Conservation (phyloP, 1,140 invertebrate species). For the Drosophila nigrodunni region DNA sequence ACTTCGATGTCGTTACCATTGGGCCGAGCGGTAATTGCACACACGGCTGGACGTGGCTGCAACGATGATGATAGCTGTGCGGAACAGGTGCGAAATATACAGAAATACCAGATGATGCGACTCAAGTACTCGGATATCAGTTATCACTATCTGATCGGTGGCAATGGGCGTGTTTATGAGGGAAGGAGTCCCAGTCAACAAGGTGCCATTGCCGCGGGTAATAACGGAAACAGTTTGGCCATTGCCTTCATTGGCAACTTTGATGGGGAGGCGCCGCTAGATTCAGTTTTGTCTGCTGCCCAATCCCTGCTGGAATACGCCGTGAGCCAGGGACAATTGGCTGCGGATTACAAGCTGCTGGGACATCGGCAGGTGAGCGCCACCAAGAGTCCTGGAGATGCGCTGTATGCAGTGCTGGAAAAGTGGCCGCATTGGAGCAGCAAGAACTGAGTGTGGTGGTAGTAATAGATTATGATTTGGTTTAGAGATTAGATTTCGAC, state of each 20-base stretch:
- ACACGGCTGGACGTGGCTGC: conserved; percentile 86
- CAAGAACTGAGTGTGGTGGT: background rate
- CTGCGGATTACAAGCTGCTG: conserved; percentile 86
- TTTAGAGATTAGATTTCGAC: conserved; percentile 72
- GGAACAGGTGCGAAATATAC: conserved; percentile 85
- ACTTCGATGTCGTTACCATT: conserved; percentile 84
- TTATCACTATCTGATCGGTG: conserved; percentile 88
- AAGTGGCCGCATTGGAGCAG: conserved; percentile 87
- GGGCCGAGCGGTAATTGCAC: conserved; percentile 86
- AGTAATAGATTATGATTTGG: background rate
- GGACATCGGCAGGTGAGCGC: conserved; percentile 87
- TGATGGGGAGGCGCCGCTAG: conserved; percentile 80
- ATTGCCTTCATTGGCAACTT: conserved; percentile 87
- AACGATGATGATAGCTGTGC: conserved; percentile 83
- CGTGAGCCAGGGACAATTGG: conserved; percentile 85
- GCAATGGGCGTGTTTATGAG: conserved; percentile 88
- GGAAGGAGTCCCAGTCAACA: conserved; percentile 87
- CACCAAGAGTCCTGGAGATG: conserved; percentile 88
- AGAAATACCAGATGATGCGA: conserved; percentile 86
- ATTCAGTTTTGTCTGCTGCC: conserved; percentile 86
- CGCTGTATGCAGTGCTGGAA: conserved; percentile 86
- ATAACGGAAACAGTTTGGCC: conserved; percentile 87
- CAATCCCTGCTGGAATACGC: conserved; percentile 86
- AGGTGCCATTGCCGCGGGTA: conserved; percentile 86
- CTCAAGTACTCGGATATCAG: conserved; percentile 86